These are phyloP conservation scores for Bagarius yarrelli DNA, from an alignment of 2,113 vertebrate genomes.

Conservation along the genomic window DNA sequence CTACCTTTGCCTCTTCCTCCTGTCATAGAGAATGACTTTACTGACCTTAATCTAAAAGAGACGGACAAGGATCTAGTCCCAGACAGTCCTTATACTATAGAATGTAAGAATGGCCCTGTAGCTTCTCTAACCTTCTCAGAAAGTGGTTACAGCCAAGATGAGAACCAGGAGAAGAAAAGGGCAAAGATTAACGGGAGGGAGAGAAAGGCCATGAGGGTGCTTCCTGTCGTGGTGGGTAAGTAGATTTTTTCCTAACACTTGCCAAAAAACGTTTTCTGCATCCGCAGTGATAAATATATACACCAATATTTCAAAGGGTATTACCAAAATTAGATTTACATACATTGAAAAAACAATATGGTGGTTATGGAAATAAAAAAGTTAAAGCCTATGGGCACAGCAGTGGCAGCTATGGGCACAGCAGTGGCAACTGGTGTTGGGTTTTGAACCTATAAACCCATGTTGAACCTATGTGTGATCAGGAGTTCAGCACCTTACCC, in stretches of 20 bases:
- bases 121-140: slow-evolving; percentile 70
- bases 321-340: too few species aligned
- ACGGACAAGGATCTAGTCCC: slow-evolving; percentile 46
- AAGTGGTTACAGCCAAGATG: slow-evolving; percentile 62
- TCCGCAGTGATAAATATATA: too few species aligned
- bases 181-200: slow-evolving; percentile 87
- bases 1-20: slow-evolving; percentile 61
- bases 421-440: too few species aligned
- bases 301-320: too few species aligned
- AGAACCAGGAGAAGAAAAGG: slow-evolving; percentile 61
- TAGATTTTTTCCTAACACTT: slow-evolving; percentile 7
- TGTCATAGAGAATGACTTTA: slow-evolving; percentile 60
- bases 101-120: slow-evolving; percentile 58
- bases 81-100: slow-evolving; percentile 44
- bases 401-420: too few species aligned
- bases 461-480: too few species aligned
- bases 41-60: slow-evolving; percentile 51
- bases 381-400: too few species aligned
- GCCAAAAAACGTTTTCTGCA: not conserved
- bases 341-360: too few species aligned
- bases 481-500: too few species aligned
- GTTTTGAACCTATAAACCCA: too few species aligned
- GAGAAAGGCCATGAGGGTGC: slow-evolving; percentile 91
- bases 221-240: slow-evolving; percentile 92
- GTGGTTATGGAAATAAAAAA: too few species aligned